These are phyloP conservation scores for Macrotis lagotis DNA, from an alignment of 2,113 vertebrate genomes.

Conservation along the genomic window DNA sequence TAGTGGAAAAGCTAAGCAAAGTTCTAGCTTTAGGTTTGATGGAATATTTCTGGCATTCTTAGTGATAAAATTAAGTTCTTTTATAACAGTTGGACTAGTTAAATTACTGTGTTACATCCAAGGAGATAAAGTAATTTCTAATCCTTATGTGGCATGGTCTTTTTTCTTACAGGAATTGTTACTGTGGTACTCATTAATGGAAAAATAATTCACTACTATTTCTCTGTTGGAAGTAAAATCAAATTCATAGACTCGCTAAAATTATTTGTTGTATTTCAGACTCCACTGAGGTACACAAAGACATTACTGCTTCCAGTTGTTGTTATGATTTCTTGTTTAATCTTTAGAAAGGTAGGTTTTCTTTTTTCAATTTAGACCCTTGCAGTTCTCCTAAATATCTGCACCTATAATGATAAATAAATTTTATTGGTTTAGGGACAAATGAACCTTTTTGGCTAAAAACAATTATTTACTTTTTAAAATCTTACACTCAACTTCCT, in stretches of 20 bases:
- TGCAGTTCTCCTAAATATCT: slow-evolving; percentile 30
- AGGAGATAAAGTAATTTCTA: not conserved
- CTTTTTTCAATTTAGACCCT: not conserved
- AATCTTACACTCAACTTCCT: not conserved
- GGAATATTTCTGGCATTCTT: not conserved
- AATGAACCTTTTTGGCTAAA: slow-evolving; percentile 11
- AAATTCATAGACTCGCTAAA: slow-evolving; percentile 52
- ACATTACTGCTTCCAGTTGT: slow-evolving; percentile 94
- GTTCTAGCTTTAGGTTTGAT: not conserved
- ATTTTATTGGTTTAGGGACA: slow-evolving; percentile 35
- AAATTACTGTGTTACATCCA: slow-evolving; percentile 21
- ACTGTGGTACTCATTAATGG: not conserved
- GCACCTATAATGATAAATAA: not conserved
- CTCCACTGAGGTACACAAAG: slow-evolving; percentile 90
- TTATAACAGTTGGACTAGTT: not conserved
- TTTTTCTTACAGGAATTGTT: slow-evolving; percentile 51
- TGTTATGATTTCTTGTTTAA: slow-evolving; percentile 86
- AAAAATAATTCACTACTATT: not conserved
- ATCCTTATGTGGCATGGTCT: slow-evolving; percentile 2
- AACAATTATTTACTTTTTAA: not conserved
- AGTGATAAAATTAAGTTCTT: not conserved
- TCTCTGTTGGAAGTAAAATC: slow-evolving; percentile 32
- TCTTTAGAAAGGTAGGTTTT: slow-evolving; percentile 84
- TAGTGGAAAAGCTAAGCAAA: not conserved
- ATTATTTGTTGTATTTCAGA: slow-evolving; percentile 85